A percentile compares a stretch with the other conserved stretches of the same genome.
Evolutionary conservation across 2,888 invertebrate genomes (phyloP).

Genomic region (Apamea sordens): DNA sequence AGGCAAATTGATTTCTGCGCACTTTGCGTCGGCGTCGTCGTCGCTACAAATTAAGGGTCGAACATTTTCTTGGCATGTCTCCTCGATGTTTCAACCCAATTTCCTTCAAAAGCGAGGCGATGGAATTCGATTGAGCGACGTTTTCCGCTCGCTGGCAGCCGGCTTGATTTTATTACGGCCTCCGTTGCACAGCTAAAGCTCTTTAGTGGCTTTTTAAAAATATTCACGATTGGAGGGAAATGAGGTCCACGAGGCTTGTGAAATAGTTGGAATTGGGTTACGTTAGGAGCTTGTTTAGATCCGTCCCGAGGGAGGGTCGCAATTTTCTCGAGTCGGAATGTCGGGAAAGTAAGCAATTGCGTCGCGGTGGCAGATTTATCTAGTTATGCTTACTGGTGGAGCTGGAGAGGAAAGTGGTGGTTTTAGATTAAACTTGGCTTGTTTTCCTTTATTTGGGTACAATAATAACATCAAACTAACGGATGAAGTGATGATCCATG

Average conservation of each 20-base stretch:
- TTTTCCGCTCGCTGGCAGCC: constrained; percentile 71
- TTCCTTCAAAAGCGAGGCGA: constrained; percentile 72
- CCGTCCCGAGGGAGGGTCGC: constrained; percentile 51
- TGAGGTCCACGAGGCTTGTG: constrained; percentile 62
- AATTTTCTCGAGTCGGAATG: constrained; percentile 55
- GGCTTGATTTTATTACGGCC: constrained; percentile 74
- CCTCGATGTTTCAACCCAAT: constrained; percentile 71
- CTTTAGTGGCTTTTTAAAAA: constrained; percentile 68
- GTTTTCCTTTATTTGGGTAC: background rate
- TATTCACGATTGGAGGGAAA: constrained; percentile 67
- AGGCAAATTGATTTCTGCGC: constrained; percentile 54
- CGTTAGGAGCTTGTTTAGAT: constrained; percentile 56
- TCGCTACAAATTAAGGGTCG: constrained; percentile 49
- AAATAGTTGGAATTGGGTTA: constrained; percentile 67
- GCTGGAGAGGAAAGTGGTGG: constrained; percentile 9
- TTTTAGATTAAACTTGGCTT: constrained; percentile 5
- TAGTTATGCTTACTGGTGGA: constrained; percentile 41
- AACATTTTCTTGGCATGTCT: constrained; percentile 46
- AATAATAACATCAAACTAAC: background rate
- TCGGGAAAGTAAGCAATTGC: constrained; percentile 52
- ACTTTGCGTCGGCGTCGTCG: constrained; percentile 19
- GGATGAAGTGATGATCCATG: background rate
- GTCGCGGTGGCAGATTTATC: constrained; percentile 57
- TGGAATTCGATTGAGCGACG: constrained; percentile 73
- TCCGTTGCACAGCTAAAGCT: constrained; percentile 59